phyloP scores from a whole-genome alignment of 1,140 invertebrate genomes.

The Plodia interpunctella region DNA sequence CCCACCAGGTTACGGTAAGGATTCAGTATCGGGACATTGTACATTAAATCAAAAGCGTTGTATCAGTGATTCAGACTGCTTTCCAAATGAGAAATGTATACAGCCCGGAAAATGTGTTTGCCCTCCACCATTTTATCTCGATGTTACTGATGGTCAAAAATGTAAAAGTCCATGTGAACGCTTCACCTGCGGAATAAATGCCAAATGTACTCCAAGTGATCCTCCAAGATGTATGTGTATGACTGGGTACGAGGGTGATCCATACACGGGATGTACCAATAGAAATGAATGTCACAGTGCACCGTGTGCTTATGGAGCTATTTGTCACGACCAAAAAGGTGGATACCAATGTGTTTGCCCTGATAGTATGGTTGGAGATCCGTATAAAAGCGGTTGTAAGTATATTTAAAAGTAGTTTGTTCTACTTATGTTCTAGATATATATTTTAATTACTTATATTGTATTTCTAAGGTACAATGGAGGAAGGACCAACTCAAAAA shows the following conservation, averaged over 20 bases:
- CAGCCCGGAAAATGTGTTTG: conserved; percentile 93
- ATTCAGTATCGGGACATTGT: conserved; percentile 83
- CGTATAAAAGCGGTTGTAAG: conserved; percentile 89
- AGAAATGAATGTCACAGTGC: conserved; percentile 88
- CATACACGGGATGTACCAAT: conserved; percentile 88
- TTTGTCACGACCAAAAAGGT: conserved; percentile 91
- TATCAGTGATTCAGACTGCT: conserved; percentile 88
- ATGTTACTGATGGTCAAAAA: conserved; percentile 86
- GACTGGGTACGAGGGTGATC: conserved; percentile 89
- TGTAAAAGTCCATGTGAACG: conserved; percentile 94
- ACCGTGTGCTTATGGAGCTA: conserved; percentile 90
- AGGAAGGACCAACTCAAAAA: conserved; percentile 44
- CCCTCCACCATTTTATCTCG: conserved; percentile 91
- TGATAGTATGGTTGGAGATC: conserved; percentile 87
- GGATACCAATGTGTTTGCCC: conserved; percentile 91
- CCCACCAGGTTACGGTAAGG: conserved; percentile 82
- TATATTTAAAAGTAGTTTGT: no score
- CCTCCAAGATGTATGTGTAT: conserved; percentile 92
- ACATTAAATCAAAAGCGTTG: conserved; percentile 88
- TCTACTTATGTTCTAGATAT: no score
- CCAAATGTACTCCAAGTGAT: conserved; percentile 92
- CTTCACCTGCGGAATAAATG: conserved; percentile 94
- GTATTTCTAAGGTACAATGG: conserved; percentile 38
- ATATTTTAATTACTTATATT: no score
- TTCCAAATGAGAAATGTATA: conserved; percentile 91